Evolutionary conservation across 1,140 invertebrate genomes (phyloP), one percentile per base, ranked within the genome.

Genomic region (Drosophila mojavensis): DNA sequence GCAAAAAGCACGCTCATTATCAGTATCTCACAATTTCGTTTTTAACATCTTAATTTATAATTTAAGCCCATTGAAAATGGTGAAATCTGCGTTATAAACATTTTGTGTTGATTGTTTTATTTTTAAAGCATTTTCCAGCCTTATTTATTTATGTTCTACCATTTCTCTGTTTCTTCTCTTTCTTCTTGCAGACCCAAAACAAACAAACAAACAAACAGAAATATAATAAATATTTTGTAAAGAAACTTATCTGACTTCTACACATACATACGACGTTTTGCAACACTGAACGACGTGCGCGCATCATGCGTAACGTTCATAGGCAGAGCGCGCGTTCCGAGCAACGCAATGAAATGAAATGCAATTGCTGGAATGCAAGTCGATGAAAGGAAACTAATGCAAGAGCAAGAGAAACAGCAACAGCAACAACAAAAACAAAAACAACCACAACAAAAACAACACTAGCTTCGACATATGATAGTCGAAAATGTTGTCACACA

Each of bases 131-230:
- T 75, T 51, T 20, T 30, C 39, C 20, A 72, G 60, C 59, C 67
- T 68, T 59, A 24, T 76, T 81, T 89, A 89, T 80, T 89, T 81
- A 78, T 89, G 55, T 89, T 89, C 76, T 83, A 88, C 74, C 84
- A 89, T 88, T 63, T 83, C 78, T 86, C 41, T 75, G 53, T 79
- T 71, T 51, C 33, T 79, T 85, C 59, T 84, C 65, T 74, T 69
- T 75, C 61, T 78, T 88, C 70, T 82, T 89, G 77, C 80, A 89
- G 84, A 89, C 84, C 88, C 63, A 30, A 30, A 30, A 24, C 20
- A 24, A 41, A 55, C 64, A 76, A 67, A 65, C 28, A 60, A 6
- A 20, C 11, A 43, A 28, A 48, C 33, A 9, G 3, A 17, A 45
- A 45, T 17, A 45, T 2, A 11, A 47, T 9, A 47, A 47, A 7